phyloP scores from a whole-genome alignment of 2,888 invertebrate species.

The Achlya flavicornis region DNA sequence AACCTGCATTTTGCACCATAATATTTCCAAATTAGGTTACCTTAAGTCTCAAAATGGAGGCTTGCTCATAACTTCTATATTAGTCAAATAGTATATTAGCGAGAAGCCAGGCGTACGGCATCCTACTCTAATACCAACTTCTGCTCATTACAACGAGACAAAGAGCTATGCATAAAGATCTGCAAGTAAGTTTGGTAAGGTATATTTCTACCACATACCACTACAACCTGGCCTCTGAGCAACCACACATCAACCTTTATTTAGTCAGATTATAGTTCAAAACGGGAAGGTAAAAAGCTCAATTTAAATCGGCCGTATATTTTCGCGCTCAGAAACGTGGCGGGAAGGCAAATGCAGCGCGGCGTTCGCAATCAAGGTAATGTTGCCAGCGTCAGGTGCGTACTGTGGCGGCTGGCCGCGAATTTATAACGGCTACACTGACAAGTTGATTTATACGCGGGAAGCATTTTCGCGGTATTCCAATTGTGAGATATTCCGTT shows the following conservation, averaged over 20 bases:
- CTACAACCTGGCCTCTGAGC: constrained; percentile 28
- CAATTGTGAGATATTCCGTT: constrained; percentile 68
- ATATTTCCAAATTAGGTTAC: constrained; percentile 39
- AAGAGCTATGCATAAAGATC: constrained; percentile 58
- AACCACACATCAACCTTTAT: constrained; percentile 12
- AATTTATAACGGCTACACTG: constrained; percentile 79
- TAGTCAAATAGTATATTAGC: constrained; percentile 35
- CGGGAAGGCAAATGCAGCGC: constrained; percentile 60
- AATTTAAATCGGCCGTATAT: constrained; percentile 31
- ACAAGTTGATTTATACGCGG: constrained; percentile 77
- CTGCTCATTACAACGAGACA: constrained; percentile 66
- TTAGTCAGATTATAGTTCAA: constrained; percentile 15
- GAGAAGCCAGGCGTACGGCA: constrained; percentile 33
- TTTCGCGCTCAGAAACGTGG: constrained; percentile 45
- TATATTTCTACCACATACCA: constrained; percentile 34
- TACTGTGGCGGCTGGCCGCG: constrained; percentile 61
- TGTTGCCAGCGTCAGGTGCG: constrained; percentile 75
- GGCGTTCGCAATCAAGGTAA: constrained; percentile 74
- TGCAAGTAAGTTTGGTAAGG: constrained; percentile 57
- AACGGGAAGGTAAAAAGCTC: constrained; percentile 26
- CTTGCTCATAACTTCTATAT: constrained; percentile 54
- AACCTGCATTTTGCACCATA: background rate
- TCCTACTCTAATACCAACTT: constrained; percentile 44
- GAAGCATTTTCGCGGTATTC: constrained; percentile 63
- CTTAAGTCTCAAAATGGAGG: constrained; percentile 28